Base-by-base conservation (phyloP, 2,888 invertebrate species). In the Himalopsyche kuldschensis region DNA sequence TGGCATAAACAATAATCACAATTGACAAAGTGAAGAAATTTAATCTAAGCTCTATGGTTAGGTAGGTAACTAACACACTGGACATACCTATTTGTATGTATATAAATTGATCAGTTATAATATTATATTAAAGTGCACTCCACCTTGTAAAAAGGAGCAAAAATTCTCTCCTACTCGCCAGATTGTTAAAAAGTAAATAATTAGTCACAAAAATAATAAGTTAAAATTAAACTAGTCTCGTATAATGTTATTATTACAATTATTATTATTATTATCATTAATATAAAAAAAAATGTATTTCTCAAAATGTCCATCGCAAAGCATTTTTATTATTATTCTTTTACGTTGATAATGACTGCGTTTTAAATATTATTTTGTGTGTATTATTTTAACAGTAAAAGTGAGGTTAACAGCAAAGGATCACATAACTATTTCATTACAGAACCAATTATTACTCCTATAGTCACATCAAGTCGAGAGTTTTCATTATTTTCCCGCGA, bases 211-310 rank as follows among this genome's bases (percentile, higher is more conserved):
- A 81, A 47, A 80, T 63, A 46, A 75, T 41, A 84, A 79, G 63
- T 63, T 80, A 81, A 83, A 78, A 78, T 79, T 81, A 81, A 80
- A 81, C 84, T 84, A 84, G 84, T 84, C 84, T 84, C 79, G 75
- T 75, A 55, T 63, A 24, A 63, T 69, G 69, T 69, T 69, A 69
- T 69, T 63, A 32, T 80, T 78, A 81, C 78, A 78, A 81, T 82
- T 80, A 27, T 30, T 79, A 81, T 76, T 81, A 81, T 35, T 35
- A 77, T 46, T 80, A 80, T 80, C 78, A 78, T 80, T 76, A 35
- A 24, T 75, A 77, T 80, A 76, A 31, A 32, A 80, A 79, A 48
- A 48, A 48, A 79, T 79, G 69, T 69, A 69, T 75, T 32, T 32
- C 41, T 31, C 24, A 41, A 35, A 76, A 11, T 32, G 76, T 76